phyloP scores from a whole-genome alignment of 2,113 vertebrate genomes.

The Cyprinodon brontotheroides region DNA sequence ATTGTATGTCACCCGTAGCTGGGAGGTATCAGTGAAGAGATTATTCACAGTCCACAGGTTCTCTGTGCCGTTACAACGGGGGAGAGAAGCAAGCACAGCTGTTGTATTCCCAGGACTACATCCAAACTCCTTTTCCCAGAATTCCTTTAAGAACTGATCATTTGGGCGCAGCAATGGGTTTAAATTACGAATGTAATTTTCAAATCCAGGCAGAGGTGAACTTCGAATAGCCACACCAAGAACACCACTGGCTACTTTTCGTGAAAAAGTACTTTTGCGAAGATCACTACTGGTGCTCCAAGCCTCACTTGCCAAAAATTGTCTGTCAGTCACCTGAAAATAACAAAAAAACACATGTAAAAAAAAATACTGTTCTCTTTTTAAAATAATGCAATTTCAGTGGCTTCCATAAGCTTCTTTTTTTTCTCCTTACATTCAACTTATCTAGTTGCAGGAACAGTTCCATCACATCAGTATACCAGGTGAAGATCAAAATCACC shows the following conservation, averaged over 20 bases:
- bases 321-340: conserved; percentile 71
- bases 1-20: conserved; percentile 77
- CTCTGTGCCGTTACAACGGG: conserved; percentile 76
- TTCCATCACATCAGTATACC: conserved; percentile 72
- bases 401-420: background rate
- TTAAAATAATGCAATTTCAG: background rate
- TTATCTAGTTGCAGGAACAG: conserved; percentile 70
- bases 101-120: conserved; percentile 45
- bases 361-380: background rate
- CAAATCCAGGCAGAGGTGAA: conserved; percentile 72
- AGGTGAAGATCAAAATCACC: conserved; percentile 77
- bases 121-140: conserved; percentile 73
- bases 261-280: conserved; percentile 49
- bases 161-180: conserved; percentile 59
- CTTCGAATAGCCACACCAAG: conserved; percentile 78
- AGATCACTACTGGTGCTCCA: conserved; percentile 77
- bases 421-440: conserved; percentile 76
- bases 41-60: conserved; percentile 66
- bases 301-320: conserved; percentile 79
- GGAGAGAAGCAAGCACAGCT: conserved; percentile 21
- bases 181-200: conserved; percentile 63
- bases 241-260: conserved; percentile 70
- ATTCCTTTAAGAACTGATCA: conserved; percentile 62
- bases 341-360: background rate
- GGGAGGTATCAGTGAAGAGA: conserved; percentile 74